Evolutionary conservation across 1,140 invertebrate species (phyloP).

Genomic region (Drosophila rhopaloa): DNA sequence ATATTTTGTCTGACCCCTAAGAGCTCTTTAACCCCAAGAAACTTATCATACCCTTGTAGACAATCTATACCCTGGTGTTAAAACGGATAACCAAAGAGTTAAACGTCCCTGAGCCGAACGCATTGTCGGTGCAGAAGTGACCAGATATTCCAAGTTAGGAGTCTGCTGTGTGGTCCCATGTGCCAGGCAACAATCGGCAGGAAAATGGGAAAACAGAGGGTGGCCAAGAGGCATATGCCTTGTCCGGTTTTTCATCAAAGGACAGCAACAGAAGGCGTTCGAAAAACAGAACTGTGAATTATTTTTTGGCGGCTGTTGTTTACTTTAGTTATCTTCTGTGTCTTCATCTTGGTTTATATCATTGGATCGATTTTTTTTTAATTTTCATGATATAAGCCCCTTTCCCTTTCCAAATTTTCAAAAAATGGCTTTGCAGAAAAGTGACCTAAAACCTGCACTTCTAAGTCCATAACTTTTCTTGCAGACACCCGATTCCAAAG

Average conservation of each 20-base stretch:
- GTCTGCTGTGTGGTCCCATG: slow-evolving; percentile 13
- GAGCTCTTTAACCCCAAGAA: background rate
- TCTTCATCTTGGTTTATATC: no score
- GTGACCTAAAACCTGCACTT: no score
- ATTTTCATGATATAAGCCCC: no score
- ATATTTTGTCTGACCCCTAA: background rate
- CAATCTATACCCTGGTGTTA: background rate
- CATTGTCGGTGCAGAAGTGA: slow-evolving; percentile 40
- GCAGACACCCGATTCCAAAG: no score
- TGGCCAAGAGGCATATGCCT: slow-evolving; percentile 8
- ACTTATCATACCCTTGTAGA: background rate
- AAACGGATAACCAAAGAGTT: slow-evolving; percentile 33
- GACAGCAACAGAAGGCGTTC: slow-evolving; percentile 14
- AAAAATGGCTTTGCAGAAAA: no score
- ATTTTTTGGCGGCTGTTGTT: slow-evolving; percentile 5
- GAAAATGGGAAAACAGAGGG: background rate
- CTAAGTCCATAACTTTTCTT: no score
- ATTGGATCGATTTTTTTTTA: no score
- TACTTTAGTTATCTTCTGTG: background rate
- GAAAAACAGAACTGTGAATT: slow-evolving; percentile 24
- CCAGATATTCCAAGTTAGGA: slow-evolving; percentile 12
- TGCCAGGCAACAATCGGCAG: slow-evolving; percentile 3
- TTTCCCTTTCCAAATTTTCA: no score
- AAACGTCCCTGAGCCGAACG: slow-evolving; percentile 20
- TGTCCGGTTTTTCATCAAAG: slow-evolving; percentile 1